Evolutionary conservation across 2,888 invertebrate genomes (phyloP).

Genomic region (Cynaeus angustus): DNA sequence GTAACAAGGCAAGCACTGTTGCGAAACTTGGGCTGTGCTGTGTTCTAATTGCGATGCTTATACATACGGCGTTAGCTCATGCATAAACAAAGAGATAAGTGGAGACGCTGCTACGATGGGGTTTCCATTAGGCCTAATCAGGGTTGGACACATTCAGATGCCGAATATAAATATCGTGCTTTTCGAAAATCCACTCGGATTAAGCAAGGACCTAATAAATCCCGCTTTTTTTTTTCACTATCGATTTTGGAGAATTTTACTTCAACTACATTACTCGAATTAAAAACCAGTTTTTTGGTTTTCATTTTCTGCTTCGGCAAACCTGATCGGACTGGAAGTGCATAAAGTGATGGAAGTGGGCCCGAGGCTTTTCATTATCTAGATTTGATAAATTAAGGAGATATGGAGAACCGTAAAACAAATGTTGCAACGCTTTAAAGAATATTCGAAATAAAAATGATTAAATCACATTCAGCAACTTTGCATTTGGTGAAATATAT

Average conservation of each 20-base stretch:
- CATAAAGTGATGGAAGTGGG: background rate
- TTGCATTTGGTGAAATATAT: background rate
- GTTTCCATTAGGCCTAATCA: conserved; percentile 25
- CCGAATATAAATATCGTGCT: conserved; percentile 8
- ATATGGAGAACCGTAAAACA: background rate
- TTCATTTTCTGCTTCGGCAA: conserved; percentile 1
- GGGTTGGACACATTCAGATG: conserved; percentile 15
- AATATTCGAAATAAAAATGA: background rate
- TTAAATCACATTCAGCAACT: background rate
- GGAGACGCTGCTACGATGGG: conserved; percentile 52
- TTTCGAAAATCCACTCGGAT: background rate
- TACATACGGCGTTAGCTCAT: conserved; percentile 65
- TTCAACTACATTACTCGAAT: background rate
- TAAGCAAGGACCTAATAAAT: background rate
- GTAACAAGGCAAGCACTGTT: conserved; percentile 45
- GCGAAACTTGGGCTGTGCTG: conserved; percentile 43
- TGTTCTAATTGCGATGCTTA: conserved; percentile 48
- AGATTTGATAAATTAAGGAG: background rate
- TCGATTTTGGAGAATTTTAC: no score
- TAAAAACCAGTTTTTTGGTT: conserved; percentile 1
- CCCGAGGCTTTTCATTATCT: background rate
- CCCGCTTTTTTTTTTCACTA: no score
- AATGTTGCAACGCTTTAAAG: background rate
- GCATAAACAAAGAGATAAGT: conserved; percentile 71
- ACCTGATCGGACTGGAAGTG: background rate